phyloP scores from a whole-genome alignment of 2,797 vertebrate species.

The Sebastes jordani region DNA sequence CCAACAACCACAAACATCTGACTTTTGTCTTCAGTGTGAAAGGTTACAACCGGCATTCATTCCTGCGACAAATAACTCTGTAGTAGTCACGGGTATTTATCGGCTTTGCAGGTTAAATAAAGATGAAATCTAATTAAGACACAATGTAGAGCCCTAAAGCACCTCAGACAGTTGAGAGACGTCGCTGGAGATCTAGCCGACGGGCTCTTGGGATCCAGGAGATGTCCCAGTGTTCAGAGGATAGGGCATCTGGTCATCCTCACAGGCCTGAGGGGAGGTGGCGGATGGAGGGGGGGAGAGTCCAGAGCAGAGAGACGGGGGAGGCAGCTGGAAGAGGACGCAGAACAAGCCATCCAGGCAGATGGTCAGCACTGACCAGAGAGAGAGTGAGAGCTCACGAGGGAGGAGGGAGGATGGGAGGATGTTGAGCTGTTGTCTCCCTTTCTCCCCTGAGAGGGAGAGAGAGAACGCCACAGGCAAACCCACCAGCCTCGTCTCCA shows the following conservation, averaged over 20 bases:
- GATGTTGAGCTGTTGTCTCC: constrained; percentile 67
- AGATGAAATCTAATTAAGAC: not conserved
- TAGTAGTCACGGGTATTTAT: too few species aligned
- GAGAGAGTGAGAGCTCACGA: constrained; percentile 34
- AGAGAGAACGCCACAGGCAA: constrained; percentile 27
- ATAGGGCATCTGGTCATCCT: constrained; percentile 60
- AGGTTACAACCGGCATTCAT: too few species aligned
- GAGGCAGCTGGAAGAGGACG: constrained; percentile 10
- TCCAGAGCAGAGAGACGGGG: not conserved
- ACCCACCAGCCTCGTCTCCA: constrained; percentile 31
- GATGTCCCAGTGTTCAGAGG: not conserved
- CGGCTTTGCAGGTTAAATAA: not conserved
- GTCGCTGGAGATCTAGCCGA: not conserved
- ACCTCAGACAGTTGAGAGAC: constrained; percentile 1
- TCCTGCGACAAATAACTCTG: too few species aligned
- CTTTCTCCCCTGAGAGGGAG: constrained; percentile 36
- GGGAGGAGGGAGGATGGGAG: not conserved
- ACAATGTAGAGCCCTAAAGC: not conserved
- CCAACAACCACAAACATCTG: too few species aligned
- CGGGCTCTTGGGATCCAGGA: not conserved
- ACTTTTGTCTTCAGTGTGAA: too few species aligned
- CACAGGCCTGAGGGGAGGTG: constrained; percentile 2
- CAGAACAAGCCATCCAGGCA: constrained; percentile 60
- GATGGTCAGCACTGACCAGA: constrained; percentile 81
- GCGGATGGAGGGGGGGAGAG: not conserved